Evolutionary conservation across 2,888 invertebrate species (phyloP).

Genomic region (Phania funesta): DNA sequence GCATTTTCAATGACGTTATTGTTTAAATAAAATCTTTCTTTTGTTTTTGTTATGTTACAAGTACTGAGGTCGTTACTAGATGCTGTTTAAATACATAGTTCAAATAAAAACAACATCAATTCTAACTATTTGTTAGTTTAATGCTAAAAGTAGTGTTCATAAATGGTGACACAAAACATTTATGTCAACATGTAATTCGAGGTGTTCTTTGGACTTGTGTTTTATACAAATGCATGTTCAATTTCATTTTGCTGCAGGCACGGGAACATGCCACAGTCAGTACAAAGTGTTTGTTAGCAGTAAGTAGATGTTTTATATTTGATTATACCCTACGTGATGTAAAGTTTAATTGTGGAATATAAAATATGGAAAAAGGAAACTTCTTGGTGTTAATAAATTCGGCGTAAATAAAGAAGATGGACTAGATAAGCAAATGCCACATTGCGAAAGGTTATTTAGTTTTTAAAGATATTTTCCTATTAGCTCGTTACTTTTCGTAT

Average conservation of each 20-base stretch:
- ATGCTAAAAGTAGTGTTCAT: conserved; percentile 65
- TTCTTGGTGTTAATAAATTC: too few relatives aligned
- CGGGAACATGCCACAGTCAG: background rate
- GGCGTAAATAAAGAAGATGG: too few relatives aligned
- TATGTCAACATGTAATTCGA: conserved; percentile 69
- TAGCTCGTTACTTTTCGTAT: too few relatives aligned
- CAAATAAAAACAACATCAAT: conserved; percentile 38
- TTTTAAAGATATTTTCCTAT: too few relatives aligned
- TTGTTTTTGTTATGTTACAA: background rate
- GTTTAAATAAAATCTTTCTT: conserved; percentile 26
- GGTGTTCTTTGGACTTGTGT: conserved; percentile 65
- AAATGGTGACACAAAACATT: conserved; percentile 70
- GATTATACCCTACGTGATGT: conserved; percentile 5
- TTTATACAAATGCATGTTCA: conserved; percentile 53
- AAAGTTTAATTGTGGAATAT: background rate
- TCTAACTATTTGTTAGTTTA: conserved; percentile 58
- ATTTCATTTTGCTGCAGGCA: conserved; percentile 34
- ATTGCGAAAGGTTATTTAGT: too few relatives aligned
- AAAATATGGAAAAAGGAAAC: background rate
- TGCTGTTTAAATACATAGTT: conserved; percentile 41
- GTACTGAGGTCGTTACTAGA: conserved; percentile 48
- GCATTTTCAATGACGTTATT: conserved; percentile 46
- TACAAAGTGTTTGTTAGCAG: background rate
- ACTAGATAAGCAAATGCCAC: too few relatives aligned
- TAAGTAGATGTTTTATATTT: conserved; percentile 9